Evolutionary conservation across 2,113 vertebrate species (phyloP), one percentile per base, ranked within the genome.

Genomic region (Charina bottae): DNA sequence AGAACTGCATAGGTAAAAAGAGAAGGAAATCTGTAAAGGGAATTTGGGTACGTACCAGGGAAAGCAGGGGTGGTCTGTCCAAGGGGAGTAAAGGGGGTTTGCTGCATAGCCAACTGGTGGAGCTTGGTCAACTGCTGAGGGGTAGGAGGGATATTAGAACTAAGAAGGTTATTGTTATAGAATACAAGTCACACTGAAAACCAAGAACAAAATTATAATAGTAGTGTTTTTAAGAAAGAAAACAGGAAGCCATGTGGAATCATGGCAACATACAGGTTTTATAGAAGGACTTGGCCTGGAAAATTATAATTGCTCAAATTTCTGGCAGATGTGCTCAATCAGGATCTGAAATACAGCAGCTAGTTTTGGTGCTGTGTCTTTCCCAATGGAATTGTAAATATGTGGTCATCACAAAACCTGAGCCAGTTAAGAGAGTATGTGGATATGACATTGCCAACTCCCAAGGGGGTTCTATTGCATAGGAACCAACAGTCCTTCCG

Each of bases 51-150:
- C 99, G 99, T 99, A 99, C 99, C 99, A 98, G 99, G 99, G 99
- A 99, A 99, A 99, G 98, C 99, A 98, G 99, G 99, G 99, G 98
- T 99, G 98, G 99, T 99, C 99, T 99, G 99, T 99, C 99, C 99
- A 94, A 99, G 99, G 98, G 99, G 98, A 98, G 99, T 99, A 99
- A 99, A 99, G 97, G 99, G 99, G 98, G 98, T 98, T 99, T 99
- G 99, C 99, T 99, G 99, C 99, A 99, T 99, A 99, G 99, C 99
- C 99, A 99, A 98, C 99, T 99, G 99, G 99, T 99, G 99, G 98
- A 99, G 99, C 99, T 99, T 99, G 99, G 98, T 99, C 99, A 99
- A 98, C 99, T 99, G 99, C 99, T 99, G 98, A 98, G 98, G 99
- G 99, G 98, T 98, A 98, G 98, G 99, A 99, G 98, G 98, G 99